phyloP scores from a whole-genome alignment of 2,797 vertebrate genomes.

The Mormyrus proboscirostris region DNA sequence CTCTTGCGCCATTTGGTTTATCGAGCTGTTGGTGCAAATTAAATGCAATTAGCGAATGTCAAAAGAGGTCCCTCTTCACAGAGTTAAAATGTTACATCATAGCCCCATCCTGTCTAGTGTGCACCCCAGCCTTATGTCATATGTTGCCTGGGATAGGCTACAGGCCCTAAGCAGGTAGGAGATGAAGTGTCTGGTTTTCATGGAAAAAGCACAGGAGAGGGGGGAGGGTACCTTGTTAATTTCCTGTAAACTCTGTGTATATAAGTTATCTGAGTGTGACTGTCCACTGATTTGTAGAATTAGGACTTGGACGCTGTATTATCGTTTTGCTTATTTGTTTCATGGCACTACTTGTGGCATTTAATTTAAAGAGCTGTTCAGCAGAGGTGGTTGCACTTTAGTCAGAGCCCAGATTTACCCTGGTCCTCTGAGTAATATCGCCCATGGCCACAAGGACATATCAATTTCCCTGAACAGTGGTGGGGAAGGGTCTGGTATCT shows the following conservation, averaged over 20 bases:
- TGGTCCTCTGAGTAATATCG: background rate
- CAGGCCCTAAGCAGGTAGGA: background rate
- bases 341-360: background rate
- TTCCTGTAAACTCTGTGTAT: background rate
- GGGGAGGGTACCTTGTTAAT: background rate
- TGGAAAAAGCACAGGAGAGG: background rate
- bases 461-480: background rate
- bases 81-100: background rate
- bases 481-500: background rate
- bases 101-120: background rate
- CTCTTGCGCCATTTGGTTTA: background rate
- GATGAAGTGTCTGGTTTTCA: background rate
- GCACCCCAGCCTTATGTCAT: background rate
- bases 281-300: background rate
- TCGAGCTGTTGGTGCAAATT: background rate
- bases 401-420: background rate
- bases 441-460: background rate
- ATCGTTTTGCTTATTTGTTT: slow-evolving; percentile 5
- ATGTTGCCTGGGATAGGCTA: background rate
- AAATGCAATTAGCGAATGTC: background rate
- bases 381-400: background rate
- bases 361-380: background rate
- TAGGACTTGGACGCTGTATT: background rate
- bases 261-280: background rate
- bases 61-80: background rate